Evolutionary conservation across 2,113 vertebrate species (phyloP), one percentile per base, ranked within the genome.

Genomic region (Lycocorax pyrrhopterus): DNA sequence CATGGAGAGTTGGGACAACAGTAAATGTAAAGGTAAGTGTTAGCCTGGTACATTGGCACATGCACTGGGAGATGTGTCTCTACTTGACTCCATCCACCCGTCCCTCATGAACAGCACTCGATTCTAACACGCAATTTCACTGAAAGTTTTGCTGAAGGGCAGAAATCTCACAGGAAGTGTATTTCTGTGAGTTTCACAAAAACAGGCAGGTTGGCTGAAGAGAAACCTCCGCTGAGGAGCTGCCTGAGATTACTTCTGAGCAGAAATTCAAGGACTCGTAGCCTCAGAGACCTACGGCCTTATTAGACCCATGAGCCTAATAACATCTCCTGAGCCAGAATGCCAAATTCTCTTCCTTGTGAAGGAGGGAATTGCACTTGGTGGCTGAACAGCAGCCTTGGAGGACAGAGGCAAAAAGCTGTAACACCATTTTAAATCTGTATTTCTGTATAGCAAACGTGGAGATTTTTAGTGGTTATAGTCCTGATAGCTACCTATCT

Each of bases 1-100:
- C 43, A 39, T 0, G 0, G 62, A 39, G 30, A 39, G 2, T 0
- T 85, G 39, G 47, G 52, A 63, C 52, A 75, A 30, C 27, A 43
- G 39, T 13, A 43, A 58, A 33, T 11, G 29, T 7, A 53, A 58
- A 53, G 26, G 19, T 71, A 49, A 63, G 17, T 72, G 58, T 85
- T 79, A 75, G 39, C 26, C 27, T 26, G 5, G 9, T 52, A 30
- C 25, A 5, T 15, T 60, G 71, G 60, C 52, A 53, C 32, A 13
- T 6, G 51, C 23, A 16, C 39, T 69, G 78, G 33, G 64, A 66
- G 33, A 69, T 35, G 49, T 56, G 58, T 35, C 41, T 67, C 67
- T 79, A 1, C 17, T 55, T 63, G 63, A n/a, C 30, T 93, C 26
- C 44, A 22, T 67, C 37, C 4, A 1, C 41, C 20, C 2, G 0